Evolutionary conservation across 2,113 vertebrate genomes (phyloP).

Genomic region (Sturnus vulgaris): DNA sequence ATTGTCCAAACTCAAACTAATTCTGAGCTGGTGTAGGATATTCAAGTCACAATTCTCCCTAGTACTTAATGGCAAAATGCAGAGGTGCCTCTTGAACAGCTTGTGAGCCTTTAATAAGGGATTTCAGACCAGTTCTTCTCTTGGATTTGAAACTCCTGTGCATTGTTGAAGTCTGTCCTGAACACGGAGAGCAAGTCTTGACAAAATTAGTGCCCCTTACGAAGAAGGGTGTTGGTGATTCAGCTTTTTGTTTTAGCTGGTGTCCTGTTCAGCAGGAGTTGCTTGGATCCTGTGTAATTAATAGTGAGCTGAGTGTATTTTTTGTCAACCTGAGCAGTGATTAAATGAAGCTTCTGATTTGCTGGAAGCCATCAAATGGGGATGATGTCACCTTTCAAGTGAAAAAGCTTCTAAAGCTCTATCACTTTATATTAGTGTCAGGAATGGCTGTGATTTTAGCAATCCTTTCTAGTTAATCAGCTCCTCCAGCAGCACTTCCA

Average conservation of each 20-base stretch:
- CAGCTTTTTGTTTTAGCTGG: background rate
- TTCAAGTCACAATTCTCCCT: background rate
- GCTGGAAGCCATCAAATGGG: constrained; percentile 6
- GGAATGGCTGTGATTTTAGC: background rate
- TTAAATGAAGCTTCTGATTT: constrained; percentile 23
- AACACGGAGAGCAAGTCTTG: background rate
- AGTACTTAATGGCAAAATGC: background rate
- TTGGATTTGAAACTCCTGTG: background rate
- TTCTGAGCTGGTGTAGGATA: background rate
- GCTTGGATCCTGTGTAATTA: constrained; percentile 39
- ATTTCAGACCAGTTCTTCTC: background rate
- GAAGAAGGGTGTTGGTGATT: background rate
- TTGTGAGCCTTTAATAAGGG: background rate
- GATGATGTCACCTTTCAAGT: background rate
- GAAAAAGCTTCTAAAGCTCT: background rate
- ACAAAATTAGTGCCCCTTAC: background rate
- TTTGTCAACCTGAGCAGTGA: background rate
- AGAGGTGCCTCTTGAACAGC: background rate
- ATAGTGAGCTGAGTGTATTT: background rate
- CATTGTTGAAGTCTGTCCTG: background rate
- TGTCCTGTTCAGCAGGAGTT: constrained; percentile 34
- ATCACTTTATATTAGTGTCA: background rate
- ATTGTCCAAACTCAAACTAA: background rate
- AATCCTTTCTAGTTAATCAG: background rate
- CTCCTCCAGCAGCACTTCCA: background rate